Conservation (phyloP, 2,888 invertebrate genomes). For the Drosophila rellima region DNA sequence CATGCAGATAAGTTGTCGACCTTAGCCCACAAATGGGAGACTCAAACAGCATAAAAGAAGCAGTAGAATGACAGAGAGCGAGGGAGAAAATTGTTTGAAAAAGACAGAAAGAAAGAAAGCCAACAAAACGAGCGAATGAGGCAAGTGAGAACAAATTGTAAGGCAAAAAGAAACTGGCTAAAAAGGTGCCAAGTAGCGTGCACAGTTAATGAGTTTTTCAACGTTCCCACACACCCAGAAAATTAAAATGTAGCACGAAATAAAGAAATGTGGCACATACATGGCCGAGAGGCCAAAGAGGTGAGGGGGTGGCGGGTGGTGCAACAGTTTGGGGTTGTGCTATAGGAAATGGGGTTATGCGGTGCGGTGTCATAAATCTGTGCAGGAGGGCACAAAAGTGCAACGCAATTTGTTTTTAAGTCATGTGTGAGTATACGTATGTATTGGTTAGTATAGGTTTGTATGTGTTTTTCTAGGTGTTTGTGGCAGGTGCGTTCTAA, state of each 20-base stretch:
- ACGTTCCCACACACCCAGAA: slow-evolving; percentile 32
- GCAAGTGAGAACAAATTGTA: slow-evolving; percentile 60
- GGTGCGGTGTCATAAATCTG: slow-evolving; percentile 72
- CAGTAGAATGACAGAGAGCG: slow-evolving; percentile 3
- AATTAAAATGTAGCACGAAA: slow-evolving; percentile 80
- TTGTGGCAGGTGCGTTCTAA: slow-evolving; percentile 68
- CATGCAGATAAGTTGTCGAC: slow-evolving; percentile 75
- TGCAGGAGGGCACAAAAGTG: slow-evolving; percentile 59
- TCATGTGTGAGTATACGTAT: slow-evolving; percentile 44
- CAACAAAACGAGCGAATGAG: slow-evolving; percentile 45
- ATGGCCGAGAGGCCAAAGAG: background rate
- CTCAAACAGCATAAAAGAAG: slow-evolving; percentile 16
- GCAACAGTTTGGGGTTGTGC: slow-evolving; percentile 25
- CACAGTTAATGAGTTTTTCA: slow-evolving; percentile 81
- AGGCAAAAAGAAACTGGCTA: slow-evolving; percentile 37
- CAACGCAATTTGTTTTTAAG: slow-evolving; percentile 78
- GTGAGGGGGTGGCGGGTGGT: background rate
- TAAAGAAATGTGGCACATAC: slow-evolving; percentile 70
- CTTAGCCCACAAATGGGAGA: slow-evolving; percentile 73
- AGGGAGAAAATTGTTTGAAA: slow-evolving; percentile 4
- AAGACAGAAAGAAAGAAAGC: slow-evolving; percentile 24
- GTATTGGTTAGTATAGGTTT: slow-evolving; percentile 36
- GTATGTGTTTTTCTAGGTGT: slow-evolving; percentile 28
- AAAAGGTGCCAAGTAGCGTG: slow-evolving; percentile 81
- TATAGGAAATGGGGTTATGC: slow-evolving; percentile 41